These are phyloP conservation scores for Eristalis arbustorum DNA, from an alignment of 2,888 invertebrate species.

Conservation along the genomic window DNA sequence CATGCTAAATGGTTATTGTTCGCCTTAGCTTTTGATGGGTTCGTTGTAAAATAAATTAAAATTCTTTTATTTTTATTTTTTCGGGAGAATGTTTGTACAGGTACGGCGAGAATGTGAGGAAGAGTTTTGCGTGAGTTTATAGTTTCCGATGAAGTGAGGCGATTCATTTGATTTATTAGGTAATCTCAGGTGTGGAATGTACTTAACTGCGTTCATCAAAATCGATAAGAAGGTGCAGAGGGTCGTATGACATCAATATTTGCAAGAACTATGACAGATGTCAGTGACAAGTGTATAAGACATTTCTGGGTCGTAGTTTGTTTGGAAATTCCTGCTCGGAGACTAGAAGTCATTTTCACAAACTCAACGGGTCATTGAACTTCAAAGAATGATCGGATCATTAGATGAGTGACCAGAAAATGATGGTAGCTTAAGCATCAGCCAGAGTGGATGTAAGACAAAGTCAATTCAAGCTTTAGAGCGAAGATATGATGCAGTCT, in stretches of 20 bases:
- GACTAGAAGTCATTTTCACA: too few species aligned
- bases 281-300: neutral
- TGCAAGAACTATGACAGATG: too few species aligned
- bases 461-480: too few species aligned
- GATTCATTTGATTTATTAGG: neutral
- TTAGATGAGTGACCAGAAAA: too few species aligned
- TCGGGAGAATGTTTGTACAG: neutral
- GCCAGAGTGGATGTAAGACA: too few species aligned
- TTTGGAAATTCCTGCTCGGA: too few species aligned
- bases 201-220: neutral
- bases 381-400: too few species aligned
- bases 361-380: too few species aligned
- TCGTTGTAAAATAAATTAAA: slow-evolving; percentile 12
- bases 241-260: neutral
- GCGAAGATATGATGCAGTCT: too few species aligned
- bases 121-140: neutral
- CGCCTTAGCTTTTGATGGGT: neutral
- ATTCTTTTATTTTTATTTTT: neutral
- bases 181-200: neutral
- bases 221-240: neutral
- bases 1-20: slow-evolving; percentile 21
- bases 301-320: neutral
- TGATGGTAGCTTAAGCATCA: too few species aligned
- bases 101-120: neutral
- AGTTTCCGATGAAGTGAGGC: slow-evolving; percentile 1